Conservation (phyloP, 2,888 invertebrate species). For the Drosophila meridionalis region DNA sequence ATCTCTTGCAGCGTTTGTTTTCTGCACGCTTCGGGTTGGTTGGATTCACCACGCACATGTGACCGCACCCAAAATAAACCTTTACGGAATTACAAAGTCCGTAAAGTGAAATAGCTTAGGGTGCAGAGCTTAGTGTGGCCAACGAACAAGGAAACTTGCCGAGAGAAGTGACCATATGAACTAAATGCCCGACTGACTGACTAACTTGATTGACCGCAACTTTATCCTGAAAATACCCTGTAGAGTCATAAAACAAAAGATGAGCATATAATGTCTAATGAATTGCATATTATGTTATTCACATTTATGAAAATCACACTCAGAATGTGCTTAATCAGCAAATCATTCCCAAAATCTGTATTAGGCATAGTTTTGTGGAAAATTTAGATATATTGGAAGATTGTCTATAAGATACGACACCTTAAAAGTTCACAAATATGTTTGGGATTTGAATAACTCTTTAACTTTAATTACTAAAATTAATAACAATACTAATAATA, state of each 20-base stretch:
- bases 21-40: constrained; percentile 15
- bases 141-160: constrained; percentile 35
- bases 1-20: constrained; percentile 44
- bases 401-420: no score
- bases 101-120: constrained; percentile 27
- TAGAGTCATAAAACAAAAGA: neutral
- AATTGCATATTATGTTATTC: neutral
- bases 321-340: no score
- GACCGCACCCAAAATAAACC: constrained; percentile 56
- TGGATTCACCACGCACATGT: constrained; percentile 33
- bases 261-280: neutral
- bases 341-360: no score
- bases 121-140: constrained; percentile 19
- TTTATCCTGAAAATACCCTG: constrained; percentile 18
- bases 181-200: constrained; percentile 41
- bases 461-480: no score
- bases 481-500: no score
- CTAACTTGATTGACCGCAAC: constrained; percentile 27
- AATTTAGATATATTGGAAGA: no score
- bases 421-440: no score
- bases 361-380: no score
- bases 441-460: no score
- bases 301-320: neutral
- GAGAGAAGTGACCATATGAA: constrained; percentile 26
- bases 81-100: constrained; percentile 15